Evolutionary conservation across 1,140 invertebrate species (phyloP).

Genomic region (Sarcophaga bullata): DNA sequence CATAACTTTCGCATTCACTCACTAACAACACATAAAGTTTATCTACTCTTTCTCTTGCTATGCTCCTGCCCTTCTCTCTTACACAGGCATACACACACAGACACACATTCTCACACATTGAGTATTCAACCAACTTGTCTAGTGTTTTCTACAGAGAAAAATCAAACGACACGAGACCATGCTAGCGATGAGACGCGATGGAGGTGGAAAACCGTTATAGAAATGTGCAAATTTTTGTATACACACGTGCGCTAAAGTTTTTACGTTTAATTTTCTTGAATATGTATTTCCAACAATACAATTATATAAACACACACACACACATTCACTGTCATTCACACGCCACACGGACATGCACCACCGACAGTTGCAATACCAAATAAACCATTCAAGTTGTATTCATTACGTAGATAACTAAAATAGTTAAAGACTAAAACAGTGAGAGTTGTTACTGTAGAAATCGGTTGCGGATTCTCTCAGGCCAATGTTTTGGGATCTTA

Average conservation of each 20-base stretch:
- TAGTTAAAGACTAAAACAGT: background rate
- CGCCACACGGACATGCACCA: background rate
- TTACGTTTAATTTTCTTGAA: constrained; percentile 25
- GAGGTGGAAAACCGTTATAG: background rate
- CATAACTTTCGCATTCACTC: background rate
- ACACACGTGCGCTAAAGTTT: constrained; percentile 32
- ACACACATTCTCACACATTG: background rate
- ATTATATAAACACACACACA: background rate
- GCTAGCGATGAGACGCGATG: too few species aligned
- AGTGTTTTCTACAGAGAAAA: too few species aligned
- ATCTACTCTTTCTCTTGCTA: too few species aligned
- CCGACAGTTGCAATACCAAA: background rate
- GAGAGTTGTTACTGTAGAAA: background rate
- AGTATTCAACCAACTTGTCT: background rate
- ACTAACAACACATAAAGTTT: background rate
- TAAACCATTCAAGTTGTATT: background rate
- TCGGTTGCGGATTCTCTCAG: background rate
- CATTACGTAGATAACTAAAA: background rate
- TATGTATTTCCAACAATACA: background rate
- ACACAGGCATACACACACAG: background rate
- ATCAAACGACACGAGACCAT: background rate
- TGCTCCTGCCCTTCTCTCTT: too few species aligned
- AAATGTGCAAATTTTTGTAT: background rate
- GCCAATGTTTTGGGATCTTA: too few species aligned
- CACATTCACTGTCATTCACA: background rate